Evolutionary conservation across 2,888 invertebrate genomes (phyloP), one percentile per base, ranked within the genome.

Genomic region (Pollenia labialis): DNA sequence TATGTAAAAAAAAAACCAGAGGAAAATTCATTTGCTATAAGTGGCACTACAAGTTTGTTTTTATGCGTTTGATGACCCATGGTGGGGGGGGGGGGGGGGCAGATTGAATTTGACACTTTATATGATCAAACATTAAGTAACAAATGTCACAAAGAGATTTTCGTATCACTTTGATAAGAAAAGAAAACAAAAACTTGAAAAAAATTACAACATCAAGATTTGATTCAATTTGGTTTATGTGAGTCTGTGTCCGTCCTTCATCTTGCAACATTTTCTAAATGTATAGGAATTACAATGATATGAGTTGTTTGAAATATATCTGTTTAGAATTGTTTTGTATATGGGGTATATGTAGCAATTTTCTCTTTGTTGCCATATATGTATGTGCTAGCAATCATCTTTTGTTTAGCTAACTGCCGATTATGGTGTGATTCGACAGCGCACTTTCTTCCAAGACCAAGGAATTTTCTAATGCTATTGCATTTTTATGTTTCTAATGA

Each of bases 121-220:
- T 76, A 74, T 80, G 74, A 85, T 74, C 58, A 85, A 85, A 68
- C 68, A 69, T 80, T 68, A 60, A 74, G 74, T 62, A 74, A 68
- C 46, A 18, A 50, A 85, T 80, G 74, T 62, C 74, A 56, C 46
- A 69, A 60, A 77, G 58, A 74, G 66, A 79, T 84, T 77, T 79
- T 72, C 50, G 60, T 58, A 72, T 72, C 58, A 72, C 14, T 72
- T 40, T 52, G 42, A 60, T 48, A n/a, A 48, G 42, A 48, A 42
- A 56, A n/a, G 12, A 23, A 12, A 48, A 68, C 6, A 50, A 74
- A 50, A 46, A 40, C n/a, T 12, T 40, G 40, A 0, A 23, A 44
- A 44, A 60, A 80, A 44, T 50, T 44, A 46, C 32, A 71, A 46
- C 32, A 12, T 79, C 44, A 79, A 79, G 46, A 60, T 79, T 79